Base-by-base conservation (phyloP, 92 coral and sea anemone genomes). In the Palythoa heliodiscus region DNA sequence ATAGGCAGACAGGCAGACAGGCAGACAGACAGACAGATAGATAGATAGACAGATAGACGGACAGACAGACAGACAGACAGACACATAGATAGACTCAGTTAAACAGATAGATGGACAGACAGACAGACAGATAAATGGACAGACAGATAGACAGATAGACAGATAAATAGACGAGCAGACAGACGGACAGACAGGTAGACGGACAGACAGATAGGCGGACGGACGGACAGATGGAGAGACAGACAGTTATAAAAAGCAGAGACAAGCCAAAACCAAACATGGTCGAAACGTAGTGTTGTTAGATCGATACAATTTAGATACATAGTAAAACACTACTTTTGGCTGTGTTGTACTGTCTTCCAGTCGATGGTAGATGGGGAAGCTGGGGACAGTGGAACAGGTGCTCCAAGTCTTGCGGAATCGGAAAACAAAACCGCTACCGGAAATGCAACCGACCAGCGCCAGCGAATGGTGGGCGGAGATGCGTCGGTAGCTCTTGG, bases 371-470 rank as follows among this genome's bases (percentile, higher is more conserved):
- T 35, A 19, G 57, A 10, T 73, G 77, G 77, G 54, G 57, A 10
- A 48, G 2, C 23, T 73, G 77, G 77, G 77, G 77, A 22, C 35
- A 47, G 14, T 73, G 77, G 77, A 15, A 29, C 7, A 73, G 13
- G 60, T 73, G 77, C 77, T 73, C 77, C 17, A 73, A 20, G 19
- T 19, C 77, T 17, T 88, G 91, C 19, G 88, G 88, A 7, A 83
- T 64, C 0, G 91, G 91, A 24, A 4, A 7, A 39, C 73, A 73
- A 73, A 76, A 10, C 1, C 86, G 88, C 35, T 52, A 47, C 5
- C 73, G 91, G 35, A 77, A 75, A 4, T 88, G 91, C 73, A 77
- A 81, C 14, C 78, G 85, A 23, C 91, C 91, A 58, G 85, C 84
- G 64, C 86, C 91, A 11, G 63, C 52, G 40, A 84, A 88, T 71